Base-by-base conservation (phyloP, 1,140 invertebrate genomes). In the Notospermus geniculatus region DNA sequence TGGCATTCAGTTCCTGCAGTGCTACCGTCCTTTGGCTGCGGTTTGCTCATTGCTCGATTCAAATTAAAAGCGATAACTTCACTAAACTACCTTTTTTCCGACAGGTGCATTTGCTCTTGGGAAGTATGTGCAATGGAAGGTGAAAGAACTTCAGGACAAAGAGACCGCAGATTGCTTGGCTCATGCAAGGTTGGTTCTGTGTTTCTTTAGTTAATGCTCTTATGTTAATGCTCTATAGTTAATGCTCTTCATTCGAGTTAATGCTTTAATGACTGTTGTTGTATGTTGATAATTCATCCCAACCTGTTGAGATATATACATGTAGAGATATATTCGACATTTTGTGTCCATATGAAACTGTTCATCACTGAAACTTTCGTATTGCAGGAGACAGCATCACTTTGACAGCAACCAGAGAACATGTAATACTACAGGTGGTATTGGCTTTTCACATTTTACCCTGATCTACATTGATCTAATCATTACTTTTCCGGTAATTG, bases 391-490 rank as follows among this genome's bases (percentile, higher is more conserved):
- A 53, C 87, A 89, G 71, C 89, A 90, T 68, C 91, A 95, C 75
- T 95, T 93, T 83, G 91, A 95, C 76, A 91, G 88, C 54, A 94
- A 91, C 32, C 90, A 93, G 67, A 83, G 87, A 67, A 94, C 91
- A 2, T 95, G 92, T 71, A 89, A 91, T 78, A 88, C 91, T 74
- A 93, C 91, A 45, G 78, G 77, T 80, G 55, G 63, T n/a, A n/a
- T n/a, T n/a, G n/a, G n/a, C n/a, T n/a, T n/a, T n/a, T n/a, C n/a
- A n/a, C n/a, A n/a, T n/a, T n/a, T n/a, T n/a, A n/a, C n/a, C n/a
- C n/a, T n/a, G n/a, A n/a, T n/a, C n/a, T n/a, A n/a, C n/a, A n/a
- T n/a, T n/a, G n/a, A n/a, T n/a, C n/a, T n/a, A n/a, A n/a, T n/a
- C n/a, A n/a, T n/a, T n/a, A n/a, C 41, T 65, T 45, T 5, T 15